A percentile compares a stretch with the other conserved stretches of the same genome.
Conservation (phyloP, 2,113 vertebrate species). For the Salvelinus fontinalis region DNA sequence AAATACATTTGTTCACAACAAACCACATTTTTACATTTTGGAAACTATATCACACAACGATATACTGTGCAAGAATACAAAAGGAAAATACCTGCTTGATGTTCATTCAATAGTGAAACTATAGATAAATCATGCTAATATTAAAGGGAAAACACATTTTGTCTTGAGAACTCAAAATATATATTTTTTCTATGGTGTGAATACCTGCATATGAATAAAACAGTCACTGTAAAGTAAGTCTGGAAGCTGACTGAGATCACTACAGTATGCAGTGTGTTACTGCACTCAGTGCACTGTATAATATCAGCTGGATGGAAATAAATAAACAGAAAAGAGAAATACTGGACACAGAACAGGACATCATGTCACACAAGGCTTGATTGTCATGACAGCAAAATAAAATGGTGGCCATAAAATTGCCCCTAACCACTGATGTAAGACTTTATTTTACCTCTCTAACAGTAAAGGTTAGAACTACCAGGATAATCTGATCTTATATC, state of each 20-base stretch:
- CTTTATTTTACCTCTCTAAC: too few relatives aligned
- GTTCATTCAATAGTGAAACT: too few relatives aligned
- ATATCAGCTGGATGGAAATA: not conserved
- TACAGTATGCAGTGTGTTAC: not conserved
- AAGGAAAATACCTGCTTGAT: not conserved
- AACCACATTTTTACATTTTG: slow-evolving; percentile 27
- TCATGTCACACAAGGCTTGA: slow-evolving; percentile 35
- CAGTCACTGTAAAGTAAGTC: not conserved
- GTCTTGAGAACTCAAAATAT: not conserved
- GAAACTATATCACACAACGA: slow-evolving; percentile 34
- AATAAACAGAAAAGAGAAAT: slow-evolving; percentile 12
- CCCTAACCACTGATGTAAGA: too few relatives aligned
- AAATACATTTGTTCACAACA: slow-evolving; percentile 57
- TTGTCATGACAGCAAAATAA: slow-evolving; percentile 50
- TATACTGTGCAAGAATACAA: not conserved
- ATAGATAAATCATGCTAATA: not conserved
- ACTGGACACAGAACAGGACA: slow-evolving; percentile 31
- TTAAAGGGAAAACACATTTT: not conserved
- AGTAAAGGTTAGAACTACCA: too few relatives aligned
- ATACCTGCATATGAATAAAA: not conserved
- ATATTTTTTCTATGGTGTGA: not conserved
- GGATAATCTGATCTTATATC: too few relatives aligned
- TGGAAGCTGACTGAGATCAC: not conserved
- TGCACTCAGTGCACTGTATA: not conserved
- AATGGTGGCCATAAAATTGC: not conserved